Base-by-base conservation (phyloP, 2,888 invertebrate species). In the Pollenia griseotomentosa region DNA sequence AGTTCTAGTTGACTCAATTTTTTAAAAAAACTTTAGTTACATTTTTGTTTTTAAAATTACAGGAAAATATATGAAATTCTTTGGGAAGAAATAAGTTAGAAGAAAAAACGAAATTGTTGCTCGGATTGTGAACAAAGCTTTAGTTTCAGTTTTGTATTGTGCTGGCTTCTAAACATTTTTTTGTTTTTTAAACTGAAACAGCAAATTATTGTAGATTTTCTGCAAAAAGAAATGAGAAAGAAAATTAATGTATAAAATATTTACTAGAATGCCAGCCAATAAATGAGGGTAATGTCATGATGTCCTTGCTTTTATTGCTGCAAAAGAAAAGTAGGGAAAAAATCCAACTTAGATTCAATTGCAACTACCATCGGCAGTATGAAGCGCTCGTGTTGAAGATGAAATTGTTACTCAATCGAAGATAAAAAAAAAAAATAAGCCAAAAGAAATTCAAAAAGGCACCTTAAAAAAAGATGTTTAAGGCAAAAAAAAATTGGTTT, bases 161-260 rank as follows among this genome's bases (percentile, higher is more conserved):
- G 16, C 44, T 10, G 40, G n/a, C n/a, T 40, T 65, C n/a, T 6
- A 6, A 33, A 33, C 33, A 33, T 33, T 33, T 33, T 19, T 23
- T 23, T 2, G 19, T 33, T 33, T 33, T 33, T 33, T 33, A 33
- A 23, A 63, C 53, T 16, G 23, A 46, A 8, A 16, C 19, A 48
- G 42, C 48, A 59, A 51, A 16, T 61, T 42, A 10, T 48, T 61
- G 19, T 19, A 40, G 16, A 57, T 55, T 44, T 19, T 12, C 10
- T 48, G 40, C 40, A 59, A 65, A 68, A 63, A 63, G 63, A 83
- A 82, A 82, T 46, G 53, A 61, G 12, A 68, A 74, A 51, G 44
- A 59, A 83, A 83, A 71, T 65, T 51, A 57, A 83, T 83, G 78
- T 57, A 51, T 46, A 71, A 83, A 78, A 78, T 57, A 71, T 48